Conservation (phyloP, 2,797 vertebrate genomes). For the Notoglanidium macrostoma region DNA sequence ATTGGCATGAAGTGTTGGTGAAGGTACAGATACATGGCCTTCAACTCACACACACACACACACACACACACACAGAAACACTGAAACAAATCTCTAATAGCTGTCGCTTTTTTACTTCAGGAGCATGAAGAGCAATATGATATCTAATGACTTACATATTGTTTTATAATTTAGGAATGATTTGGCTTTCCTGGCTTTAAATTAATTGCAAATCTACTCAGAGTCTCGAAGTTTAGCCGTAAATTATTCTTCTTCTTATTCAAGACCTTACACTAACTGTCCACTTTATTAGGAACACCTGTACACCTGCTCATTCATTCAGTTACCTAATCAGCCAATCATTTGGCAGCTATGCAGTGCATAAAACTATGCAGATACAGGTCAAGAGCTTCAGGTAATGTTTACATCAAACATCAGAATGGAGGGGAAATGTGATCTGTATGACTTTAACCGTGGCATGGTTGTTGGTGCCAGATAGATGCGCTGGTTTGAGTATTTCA, state of each 20-base stretch:
- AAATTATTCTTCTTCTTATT: not conserved
- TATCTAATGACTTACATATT: not conserved
- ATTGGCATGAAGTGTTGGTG: not conserved
- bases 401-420: not conserved
- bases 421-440: not conserved
- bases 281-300: not conserved
- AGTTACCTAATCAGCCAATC: not conserved
- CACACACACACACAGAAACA: not conserved
- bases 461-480: not conserved
- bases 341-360: not conserved
- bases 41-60: not conserved
- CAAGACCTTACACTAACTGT: not conserved
- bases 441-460: not conserved
- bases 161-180: not conserved
- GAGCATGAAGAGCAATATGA: not conserved
- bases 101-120: not conserved
- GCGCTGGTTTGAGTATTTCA: not conserved
- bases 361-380: not conserved
- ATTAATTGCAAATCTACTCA: not conserved
- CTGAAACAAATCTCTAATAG: too few species aligned
- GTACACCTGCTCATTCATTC: not conserved
- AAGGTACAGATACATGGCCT: not conserved
- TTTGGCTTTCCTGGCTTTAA: not conserved
- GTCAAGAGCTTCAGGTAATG: not conserved
- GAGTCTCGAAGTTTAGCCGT: not conserved